Conservation (phyloP, 2,113 vertebrate genomes). For the Platysteira castanea region DNA sequence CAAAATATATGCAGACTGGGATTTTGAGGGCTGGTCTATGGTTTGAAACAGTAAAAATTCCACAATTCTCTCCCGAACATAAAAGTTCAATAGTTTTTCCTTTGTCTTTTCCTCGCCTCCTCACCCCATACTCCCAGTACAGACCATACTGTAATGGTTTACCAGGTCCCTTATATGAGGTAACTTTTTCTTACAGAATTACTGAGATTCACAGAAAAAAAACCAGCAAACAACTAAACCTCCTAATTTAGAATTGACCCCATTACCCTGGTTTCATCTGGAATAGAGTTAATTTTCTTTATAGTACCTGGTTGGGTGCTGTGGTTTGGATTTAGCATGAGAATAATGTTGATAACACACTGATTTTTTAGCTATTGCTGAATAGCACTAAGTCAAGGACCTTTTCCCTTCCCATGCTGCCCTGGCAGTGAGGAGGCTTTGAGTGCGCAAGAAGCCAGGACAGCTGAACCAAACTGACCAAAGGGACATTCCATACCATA, state of each 20-base stretch:
- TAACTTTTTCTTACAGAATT: background rate
- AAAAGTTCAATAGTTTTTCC: background rate
- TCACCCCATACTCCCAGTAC: fast-evolving
- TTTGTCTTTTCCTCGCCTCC: fast-evolving
- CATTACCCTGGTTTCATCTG: background rate
- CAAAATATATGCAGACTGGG: background rate
- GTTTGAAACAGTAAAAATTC: background rate
- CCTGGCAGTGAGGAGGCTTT: background rate
- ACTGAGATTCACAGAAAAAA: background rate
- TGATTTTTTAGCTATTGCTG: background rate
- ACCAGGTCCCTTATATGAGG: background rate
- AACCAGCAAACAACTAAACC: background rate
- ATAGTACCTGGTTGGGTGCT: background rate
- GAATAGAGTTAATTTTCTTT: background rate
- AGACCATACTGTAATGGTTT: background rate
- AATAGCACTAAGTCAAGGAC: background rate
- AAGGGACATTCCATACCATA: background rate
- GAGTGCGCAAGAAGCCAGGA: background rate
- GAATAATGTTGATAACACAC: background rate
- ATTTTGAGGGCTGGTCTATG: background rate
- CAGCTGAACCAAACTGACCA: background rate
- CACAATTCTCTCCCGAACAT: background rate
- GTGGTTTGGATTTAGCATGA: background rate
- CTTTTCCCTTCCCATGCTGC: background rate
- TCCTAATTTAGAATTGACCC: background rate